Percentiles rank a stretch among this genome's conserved stretches.
Conservation (phyloP, 2,113 vertebrate species). For the Microtus richardsoni region DNA sequence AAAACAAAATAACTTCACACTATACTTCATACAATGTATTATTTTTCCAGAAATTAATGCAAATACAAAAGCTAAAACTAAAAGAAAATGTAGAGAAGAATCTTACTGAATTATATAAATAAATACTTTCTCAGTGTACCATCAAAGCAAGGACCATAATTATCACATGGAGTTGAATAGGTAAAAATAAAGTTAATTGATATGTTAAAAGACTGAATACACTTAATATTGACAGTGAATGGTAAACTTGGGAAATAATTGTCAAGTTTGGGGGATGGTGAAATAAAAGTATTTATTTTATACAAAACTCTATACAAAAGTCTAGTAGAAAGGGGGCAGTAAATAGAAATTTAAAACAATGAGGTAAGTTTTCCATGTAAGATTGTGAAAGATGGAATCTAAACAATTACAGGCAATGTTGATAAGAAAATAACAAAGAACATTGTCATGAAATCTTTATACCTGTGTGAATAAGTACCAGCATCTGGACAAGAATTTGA, state of each 20-base stretch:
- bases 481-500: background rate
- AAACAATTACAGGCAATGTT: background rate
- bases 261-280: background rate
- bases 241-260: background rate
- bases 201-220: background rate
- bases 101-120: background rate
- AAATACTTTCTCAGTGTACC: background rate
- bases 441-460: slow-evolving; percentile 2
- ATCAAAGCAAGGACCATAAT: background rate
- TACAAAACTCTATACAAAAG: background rate
- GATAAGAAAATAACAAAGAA: background rate
- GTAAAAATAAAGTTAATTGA: background rate
- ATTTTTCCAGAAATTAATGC: background rate
- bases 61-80: background rate
- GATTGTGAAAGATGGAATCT: background rate
- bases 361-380: background rate
- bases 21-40: background rate
- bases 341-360: slow-evolving; percentile 1
- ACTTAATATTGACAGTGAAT: background rate
- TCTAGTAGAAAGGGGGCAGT: background rate
- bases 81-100: background rate
- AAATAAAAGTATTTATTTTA: background rate
- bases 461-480: background rate
- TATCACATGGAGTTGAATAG: background rate
- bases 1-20: background rate